A percentile compares a stretch with the other conserved stretches of the same genome.
These are phyloP conservation scores for Zonotrichia leucophrys DNA, from an alignment of 2,113 vertebrate genomes.

Conservation along the genomic window DNA sequence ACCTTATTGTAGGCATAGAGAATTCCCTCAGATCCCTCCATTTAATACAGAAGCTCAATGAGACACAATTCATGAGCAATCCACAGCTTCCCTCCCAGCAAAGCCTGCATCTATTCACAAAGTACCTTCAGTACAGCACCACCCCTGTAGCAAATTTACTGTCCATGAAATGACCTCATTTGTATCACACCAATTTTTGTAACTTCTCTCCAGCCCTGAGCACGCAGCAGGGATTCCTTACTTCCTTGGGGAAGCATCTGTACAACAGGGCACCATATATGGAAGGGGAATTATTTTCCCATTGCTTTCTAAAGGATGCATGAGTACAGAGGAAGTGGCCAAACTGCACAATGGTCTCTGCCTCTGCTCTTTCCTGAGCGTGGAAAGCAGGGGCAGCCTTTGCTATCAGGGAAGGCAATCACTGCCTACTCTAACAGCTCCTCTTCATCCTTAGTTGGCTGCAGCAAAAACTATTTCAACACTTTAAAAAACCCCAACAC, in stretches of 20 bases:
- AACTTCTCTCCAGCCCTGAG: background rate
- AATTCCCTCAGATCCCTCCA: background rate
- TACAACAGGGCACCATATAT: background rate
- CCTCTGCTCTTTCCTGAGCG: background rate
- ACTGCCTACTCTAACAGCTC: background rate
- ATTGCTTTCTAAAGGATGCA: background rate
- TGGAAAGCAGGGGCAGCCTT: background rate
- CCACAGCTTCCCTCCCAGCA: background rate
- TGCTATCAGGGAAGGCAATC: background rate
- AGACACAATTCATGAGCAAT: background rate
- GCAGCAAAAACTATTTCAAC: background rate
- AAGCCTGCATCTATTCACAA: background rate
- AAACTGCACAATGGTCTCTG: background rate
- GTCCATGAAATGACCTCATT: fast-evolving
- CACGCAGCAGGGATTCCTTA: background rate
- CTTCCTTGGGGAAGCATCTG: background rate
- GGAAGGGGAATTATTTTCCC: background rate
- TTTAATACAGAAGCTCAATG: background rate
- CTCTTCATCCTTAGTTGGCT: background rate
- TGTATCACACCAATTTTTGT: background rate
- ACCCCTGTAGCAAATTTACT: background rate
- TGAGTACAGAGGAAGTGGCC: background rate
- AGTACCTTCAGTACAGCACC: background rate
- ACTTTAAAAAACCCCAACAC: background rate
- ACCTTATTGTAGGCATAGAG: fast-evolving